phyloP scores from a whole-genome alignment of 1,140 invertebrate species.

The Agrypnia vestita region DNA sequence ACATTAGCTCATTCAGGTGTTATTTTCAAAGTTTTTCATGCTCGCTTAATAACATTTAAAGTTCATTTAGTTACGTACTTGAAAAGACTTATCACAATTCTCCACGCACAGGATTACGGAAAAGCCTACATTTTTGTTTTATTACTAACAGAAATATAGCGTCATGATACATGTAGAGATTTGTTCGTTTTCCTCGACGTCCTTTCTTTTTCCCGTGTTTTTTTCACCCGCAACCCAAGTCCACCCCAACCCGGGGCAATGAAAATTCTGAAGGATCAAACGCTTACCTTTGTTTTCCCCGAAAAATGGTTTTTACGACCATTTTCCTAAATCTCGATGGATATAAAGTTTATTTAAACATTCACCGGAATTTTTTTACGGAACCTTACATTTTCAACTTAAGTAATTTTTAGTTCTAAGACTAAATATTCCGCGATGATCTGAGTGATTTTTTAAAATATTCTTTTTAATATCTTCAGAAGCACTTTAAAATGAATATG shows the following conservation, averaged over 20 bases:
- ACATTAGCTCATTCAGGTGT: too few species aligned
- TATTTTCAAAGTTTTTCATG: too few species aligned
- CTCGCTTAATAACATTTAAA: too few species aligned
- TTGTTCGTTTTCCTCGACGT: conserved; percentile 8
- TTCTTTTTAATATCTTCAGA: too few species aligned
- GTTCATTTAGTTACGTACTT: too few species aligned
- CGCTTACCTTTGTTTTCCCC: conserved; percentile 30
- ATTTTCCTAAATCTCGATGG: conserved; percentile 21
- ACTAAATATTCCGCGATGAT: too few species aligned
- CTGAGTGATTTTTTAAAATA: too few species aligned
- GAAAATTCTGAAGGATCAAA: conserved; percentile 42
- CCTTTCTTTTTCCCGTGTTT: conserved; percentile 12
- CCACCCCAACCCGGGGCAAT: conserved; percentile 18
- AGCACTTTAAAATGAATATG: too few species aligned
- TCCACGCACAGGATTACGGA: too few species aligned
- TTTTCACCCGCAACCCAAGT: conserved; percentile 26
- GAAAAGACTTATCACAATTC: too few species aligned
- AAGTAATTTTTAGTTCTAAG: too few species aligned
- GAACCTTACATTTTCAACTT: too few species aligned
- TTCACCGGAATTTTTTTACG: neutral
- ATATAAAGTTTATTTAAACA: conserved; percentile 27
- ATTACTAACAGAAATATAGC: conserved; percentile 21
- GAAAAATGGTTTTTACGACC: conserved; percentile 29
- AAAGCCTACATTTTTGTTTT: neutral
- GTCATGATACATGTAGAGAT: conserved; percentile 28